Conservation (phyloP, 2,113 vertebrate species). For the Vidua macroura region DNA sequence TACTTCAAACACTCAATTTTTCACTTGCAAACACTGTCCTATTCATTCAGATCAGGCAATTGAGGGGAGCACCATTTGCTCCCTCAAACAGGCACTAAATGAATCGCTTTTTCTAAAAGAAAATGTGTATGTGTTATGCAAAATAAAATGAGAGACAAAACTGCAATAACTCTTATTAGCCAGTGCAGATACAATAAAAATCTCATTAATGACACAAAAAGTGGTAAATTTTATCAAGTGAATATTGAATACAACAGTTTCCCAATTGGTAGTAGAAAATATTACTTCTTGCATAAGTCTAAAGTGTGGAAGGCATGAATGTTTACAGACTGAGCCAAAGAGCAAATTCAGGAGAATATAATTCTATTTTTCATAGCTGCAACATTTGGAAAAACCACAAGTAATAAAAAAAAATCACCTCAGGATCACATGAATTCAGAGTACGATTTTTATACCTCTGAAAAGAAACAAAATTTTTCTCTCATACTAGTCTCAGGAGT, state of each 20-base stretch:
- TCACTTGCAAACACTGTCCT: background rate
- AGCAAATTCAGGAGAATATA: background rate
- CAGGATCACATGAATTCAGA: background rate
- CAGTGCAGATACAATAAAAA: background rate
- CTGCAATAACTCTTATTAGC: background rate
- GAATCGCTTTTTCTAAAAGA: background rate
- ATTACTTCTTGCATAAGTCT: background rate
- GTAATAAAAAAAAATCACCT: background rate
- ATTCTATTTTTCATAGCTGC: background rate
- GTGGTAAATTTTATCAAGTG: background rate
- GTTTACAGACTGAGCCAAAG: background rate
- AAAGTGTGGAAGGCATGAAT: background rate
- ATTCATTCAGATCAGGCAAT: background rate
- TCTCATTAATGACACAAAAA: background rate
- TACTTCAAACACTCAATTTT: background rate
- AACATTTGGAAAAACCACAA: background rate
- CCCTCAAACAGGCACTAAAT: background rate
- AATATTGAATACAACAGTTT: background rate
- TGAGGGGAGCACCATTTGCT: background rate
- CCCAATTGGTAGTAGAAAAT: background rate
- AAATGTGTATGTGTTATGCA: accelerated
- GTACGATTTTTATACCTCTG: background rate
- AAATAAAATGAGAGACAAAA: background rate
- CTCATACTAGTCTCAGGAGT: background rate
- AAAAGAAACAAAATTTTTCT: background rate